Percentiles rank a stretch among this genome's conserved stretches.
Conservation (phyloP, 2,888 invertebrate genomes). For the Clepsis dumicolana region DNA sequence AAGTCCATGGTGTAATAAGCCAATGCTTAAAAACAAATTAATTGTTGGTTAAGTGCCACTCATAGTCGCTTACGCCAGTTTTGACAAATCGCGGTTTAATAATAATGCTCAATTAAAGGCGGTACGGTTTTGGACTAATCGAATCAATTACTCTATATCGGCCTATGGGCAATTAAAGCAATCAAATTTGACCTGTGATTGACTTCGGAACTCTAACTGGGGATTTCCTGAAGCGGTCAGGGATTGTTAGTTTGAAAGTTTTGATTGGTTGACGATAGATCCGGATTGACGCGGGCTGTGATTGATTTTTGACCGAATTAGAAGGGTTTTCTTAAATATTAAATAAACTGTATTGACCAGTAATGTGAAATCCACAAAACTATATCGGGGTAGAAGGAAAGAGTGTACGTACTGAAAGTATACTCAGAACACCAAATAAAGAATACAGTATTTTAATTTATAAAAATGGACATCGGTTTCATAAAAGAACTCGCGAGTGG, state of each 20-base stretch:
- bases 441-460: too few species aligned
- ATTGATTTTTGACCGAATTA: neutral
- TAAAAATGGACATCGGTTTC: too few species aligned
- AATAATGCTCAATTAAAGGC: neutral
- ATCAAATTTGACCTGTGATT: conserved; percentile 25
- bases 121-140: neutral
- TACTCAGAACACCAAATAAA: too few species aligned
- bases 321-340: too few species aligned
- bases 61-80: conserved; percentile 1
- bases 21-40: too few species aligned
- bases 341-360: too few species aligned
- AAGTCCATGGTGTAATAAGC: too few species aligned
- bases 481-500: too few species aligned
- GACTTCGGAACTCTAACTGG: conserved; percentile 13
- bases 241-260: conserved; percentile 8
- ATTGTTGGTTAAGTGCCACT: neutral
- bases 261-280: conserved; percentile 2
- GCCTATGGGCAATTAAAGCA: conserved; percentile 16
- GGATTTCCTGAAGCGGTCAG: conserved; percentile 4
- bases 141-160: conserved; percentile 27
- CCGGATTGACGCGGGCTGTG: neutral
- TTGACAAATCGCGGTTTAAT: conserved; percentile 12
- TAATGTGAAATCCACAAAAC: too few species aligned
- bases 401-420: too few species aligned
- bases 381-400: too few species aligned